These are phyloP conservation scores for Astyanax mexicanus DNA, from an alignment of 2,797 vertebrate genomes.

Conservation along the genomic window DNA sequence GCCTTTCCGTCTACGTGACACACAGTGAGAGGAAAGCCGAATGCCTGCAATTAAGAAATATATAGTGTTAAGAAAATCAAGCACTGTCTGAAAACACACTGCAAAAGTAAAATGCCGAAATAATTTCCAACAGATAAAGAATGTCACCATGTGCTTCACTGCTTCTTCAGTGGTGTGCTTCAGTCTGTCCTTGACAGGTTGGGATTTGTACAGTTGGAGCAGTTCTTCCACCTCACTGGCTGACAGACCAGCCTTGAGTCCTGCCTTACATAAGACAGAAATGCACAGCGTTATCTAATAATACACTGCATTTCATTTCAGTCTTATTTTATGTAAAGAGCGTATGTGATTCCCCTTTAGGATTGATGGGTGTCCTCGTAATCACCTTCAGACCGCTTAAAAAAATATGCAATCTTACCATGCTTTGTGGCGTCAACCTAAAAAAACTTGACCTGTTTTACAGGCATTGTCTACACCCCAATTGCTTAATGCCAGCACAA, in stretches of 20 bases:
- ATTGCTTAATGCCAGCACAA: too few species aligned
- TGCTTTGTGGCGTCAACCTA: too few species aligned
- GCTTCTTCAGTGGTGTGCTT: constrained; percentile 81
- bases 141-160: constrained; percentile 80
- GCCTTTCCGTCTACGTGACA: constrained; percentile 80
- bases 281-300: background rate
- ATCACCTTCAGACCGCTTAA: too few species aligned
- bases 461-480: too few species aligned
- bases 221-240: constrained; percentile 70
- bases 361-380: too few species aligned
- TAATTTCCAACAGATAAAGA: background rate
- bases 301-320: too few species aligned
- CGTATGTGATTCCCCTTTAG: too few species aligned
- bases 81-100: background rate
- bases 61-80: constrained; percentile 23
- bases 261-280: constrained; percentile 75
- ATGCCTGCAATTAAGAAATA: constrained; percentile 80
- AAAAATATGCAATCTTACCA: too few species aligned
- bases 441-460: too few species aligned
- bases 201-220: constrained; percentile 71
- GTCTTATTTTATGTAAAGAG: background rate
- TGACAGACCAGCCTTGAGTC: constrained; percentile 83
- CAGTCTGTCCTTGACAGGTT: constrained; percentile 85
- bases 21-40: constrained; percentile 87
- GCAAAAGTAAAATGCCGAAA: background rate